A percentile compares a stretch with the other conserved stretches of the same genome.
Conservation (phyloP, 2,797 vertebrate genomes). For the Onychomys leucogaster region DNA sequence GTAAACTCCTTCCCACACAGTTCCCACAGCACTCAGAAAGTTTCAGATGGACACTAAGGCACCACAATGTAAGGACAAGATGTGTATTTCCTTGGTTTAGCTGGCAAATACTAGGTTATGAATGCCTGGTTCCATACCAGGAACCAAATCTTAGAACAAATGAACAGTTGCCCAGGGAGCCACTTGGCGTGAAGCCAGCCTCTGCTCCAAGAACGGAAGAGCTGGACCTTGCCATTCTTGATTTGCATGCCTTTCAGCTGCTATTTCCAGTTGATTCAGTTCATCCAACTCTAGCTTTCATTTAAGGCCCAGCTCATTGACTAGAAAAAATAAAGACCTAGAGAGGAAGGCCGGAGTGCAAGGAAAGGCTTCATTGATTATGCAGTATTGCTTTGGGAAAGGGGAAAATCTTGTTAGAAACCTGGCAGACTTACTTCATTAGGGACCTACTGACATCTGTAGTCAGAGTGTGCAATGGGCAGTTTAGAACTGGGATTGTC, state of each 20-base stretch:
- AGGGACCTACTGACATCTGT: conserved; percentile 73
- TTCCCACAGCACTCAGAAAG: conserved; percentile 67
- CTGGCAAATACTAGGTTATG: conserved; percentile 42
- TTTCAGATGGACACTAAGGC: background rate
- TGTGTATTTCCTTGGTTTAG: conserved; percentile 33
- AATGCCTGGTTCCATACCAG: conserved; percentile 68
- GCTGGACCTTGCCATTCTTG: conserved; percentile 76
- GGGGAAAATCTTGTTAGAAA: conserved; percentile 78
- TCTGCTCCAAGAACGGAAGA: conserved; percentile 79
- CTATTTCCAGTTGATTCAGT: conserved; percentile 76
- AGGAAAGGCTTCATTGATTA: conserved; percentile 80
- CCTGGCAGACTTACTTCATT: conserved; percentile 77
- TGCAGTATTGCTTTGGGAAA: conserved; percentile 82
- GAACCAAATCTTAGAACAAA: conserved; percentile 63
- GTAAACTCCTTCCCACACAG: conserved; percentile 20
- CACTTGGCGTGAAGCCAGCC: conserved; percentile 71
- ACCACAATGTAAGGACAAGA: conserved; percentile 52
- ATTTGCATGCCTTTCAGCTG: conserved; percentile 82
- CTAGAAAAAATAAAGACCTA: conserved; percentile 72
- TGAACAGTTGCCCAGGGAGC: conserved; percentile 77
- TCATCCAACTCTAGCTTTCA: conserved; percentile 82
- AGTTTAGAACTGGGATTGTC: conserved; percentile 38
- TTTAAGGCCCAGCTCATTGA: conserved; percentile 78
- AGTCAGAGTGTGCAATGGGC: conserved; percentile 48
- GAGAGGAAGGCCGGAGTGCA: conserved; percentile 69